Evolutionary conservation across 2,797 vertebrate species (phyloP).

Genomic region (Macroramphosus scolopax): DNA sequence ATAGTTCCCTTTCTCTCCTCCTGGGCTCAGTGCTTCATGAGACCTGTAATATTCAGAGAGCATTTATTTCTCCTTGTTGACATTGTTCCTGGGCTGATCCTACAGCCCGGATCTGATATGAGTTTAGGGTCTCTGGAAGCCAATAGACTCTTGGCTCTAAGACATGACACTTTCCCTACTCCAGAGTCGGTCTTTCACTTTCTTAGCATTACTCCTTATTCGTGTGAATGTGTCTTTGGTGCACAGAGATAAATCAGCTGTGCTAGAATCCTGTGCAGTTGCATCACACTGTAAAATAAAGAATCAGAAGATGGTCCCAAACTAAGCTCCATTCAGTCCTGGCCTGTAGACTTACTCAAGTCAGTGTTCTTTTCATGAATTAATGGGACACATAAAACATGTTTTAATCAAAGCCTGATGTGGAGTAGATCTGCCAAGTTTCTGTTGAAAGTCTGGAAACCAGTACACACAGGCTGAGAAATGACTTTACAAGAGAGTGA

Average conservation of each 20-base stretch:
- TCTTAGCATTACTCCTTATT: conserved; percentile 50
- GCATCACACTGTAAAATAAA: conserved; percentile 22
- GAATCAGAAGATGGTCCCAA: conserved; percentile 43
- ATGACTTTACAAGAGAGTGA: conserved; percentile 27
- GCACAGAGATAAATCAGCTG: conserved; percentile 51
- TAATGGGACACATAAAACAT: conserved; percentile 36
- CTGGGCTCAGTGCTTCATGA: conserved; percentile 31
- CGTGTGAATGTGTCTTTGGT: conserved; percentile 42
- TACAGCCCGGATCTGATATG: conserved; percentile 40
- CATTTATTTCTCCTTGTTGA: conserved; percentile 44
- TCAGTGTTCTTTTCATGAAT: conserved; percentile 32
- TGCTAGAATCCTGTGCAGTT: conserved; percentile 19
- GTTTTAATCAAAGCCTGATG: conserved; percentile 48
- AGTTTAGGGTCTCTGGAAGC: conserved; percentile 42
- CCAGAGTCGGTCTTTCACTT: conserved; percentile 42
- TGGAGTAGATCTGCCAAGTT: conserved; percentile 35
- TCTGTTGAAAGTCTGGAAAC: conserved; percentile 38
- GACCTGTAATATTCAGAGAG: conserved; percentile 28
- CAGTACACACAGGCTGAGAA: conserved; percentile 15
- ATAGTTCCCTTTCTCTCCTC: conserved; percentile 28
- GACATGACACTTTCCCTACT: conserved; percentile 44
- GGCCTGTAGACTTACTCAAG: conserved; percentile 23
- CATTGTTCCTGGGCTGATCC: conserved; percentile 43
- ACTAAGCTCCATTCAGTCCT: conserved; percentile 21
- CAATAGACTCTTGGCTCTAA: conserved; percentile 55